phyloP scores from a whole-genome alignment of 1,140 invertebrate species.

The Zeugodacus cucurbitae region DNA sequence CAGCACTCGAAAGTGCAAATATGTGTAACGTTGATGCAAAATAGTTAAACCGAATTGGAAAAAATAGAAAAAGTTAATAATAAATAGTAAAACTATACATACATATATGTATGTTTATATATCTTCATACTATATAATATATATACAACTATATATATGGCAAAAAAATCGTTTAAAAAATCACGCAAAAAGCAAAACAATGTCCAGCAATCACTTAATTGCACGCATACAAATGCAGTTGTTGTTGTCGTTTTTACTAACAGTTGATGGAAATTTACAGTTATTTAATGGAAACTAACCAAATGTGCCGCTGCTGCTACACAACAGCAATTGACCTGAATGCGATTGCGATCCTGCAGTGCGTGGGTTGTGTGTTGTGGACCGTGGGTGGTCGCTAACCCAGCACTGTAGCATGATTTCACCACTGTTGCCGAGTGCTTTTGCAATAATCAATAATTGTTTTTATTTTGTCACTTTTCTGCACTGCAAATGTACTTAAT shows the following conservation, averaged over 20 bases:
- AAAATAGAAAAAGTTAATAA: neutral
- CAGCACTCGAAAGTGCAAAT: neutral
- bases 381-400: neutral
- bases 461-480: constrained; percentile 3
- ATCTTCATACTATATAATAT: too few species aligned
- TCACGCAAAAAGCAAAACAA: neutral
- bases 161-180: neutral
- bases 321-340: neutral
- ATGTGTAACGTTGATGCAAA: neutral
- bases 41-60: neutral
- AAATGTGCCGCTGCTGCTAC: neutral
- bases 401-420: neutral
- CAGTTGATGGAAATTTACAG: constrained; percentile 14
- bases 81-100: neutral
- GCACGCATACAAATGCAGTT: neutral
- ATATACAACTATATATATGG: too few species aligned
- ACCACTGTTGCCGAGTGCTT: neutral
- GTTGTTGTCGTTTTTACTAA: neutral
- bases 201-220: constrained; percentile 14
- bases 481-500: neutral
- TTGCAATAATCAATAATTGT: constrained; percentile 17
- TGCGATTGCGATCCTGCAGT: neutral
- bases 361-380: neutral
- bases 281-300: constrained; percentile 21
- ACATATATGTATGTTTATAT: too few species aligned